phyloP scores from a whole-genome alignment of 2,797 vertebrate genomes.

The Sebastes matsubarae region DNA sequence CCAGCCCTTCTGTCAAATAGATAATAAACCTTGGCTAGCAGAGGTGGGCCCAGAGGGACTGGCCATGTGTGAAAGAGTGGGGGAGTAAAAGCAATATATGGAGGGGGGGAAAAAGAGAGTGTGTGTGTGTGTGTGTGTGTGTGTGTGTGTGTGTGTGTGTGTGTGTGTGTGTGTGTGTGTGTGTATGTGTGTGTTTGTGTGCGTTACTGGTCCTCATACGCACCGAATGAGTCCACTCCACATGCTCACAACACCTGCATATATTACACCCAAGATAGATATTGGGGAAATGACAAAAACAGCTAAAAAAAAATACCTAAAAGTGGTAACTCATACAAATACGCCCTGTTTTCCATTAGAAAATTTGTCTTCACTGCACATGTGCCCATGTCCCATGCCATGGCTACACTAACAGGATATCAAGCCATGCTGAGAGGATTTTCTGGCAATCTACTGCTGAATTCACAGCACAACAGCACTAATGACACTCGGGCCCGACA shows the following conservation, averaged over 20 bases:
- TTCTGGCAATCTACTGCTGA: slow-evolving; percentile 75
- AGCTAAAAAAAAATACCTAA: slow-evolving; percentile 28
- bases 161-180: neutral
- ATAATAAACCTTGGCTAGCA: slow-evolving; percentile 75
- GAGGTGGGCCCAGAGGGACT: slow-evolving; percentile 68
- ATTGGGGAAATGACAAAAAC: slow-evolving; percentile 28
- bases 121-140: neutral
- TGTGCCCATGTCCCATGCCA: slow-evolving; percentile 61
- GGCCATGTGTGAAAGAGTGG: slow-evolving; percentile 57
- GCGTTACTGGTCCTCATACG: slow-evolving; percentile 9
- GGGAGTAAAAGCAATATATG: slow-evolving; percentile 57
- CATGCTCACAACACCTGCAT: slow-evolving; percentile 32
- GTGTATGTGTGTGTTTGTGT: neutral
- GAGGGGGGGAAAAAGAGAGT: neutral
- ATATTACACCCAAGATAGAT: slow-evolving; percentile 31
- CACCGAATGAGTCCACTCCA: slow-evolving; percentile 20
- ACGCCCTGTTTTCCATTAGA: slow-evolving; percentile 59
- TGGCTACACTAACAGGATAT: slow-evolving; percentile 71
- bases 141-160: slow-evolving; percentile 1
- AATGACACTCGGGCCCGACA: slow-evolving; percentile 80
- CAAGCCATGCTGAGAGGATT: slow-evolving; percentile 76
- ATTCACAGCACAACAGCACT: slow-evolving; percentile 79
- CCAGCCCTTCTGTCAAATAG: slow-evolving; percentile 76
- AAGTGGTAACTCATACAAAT: slow-evolving; percentile 35
- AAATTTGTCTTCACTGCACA: slow-evolving; percentile 71